Conservation (phyloP, 1,140 invertebrate genomes). For the Araneus ventricosus region DNA sequence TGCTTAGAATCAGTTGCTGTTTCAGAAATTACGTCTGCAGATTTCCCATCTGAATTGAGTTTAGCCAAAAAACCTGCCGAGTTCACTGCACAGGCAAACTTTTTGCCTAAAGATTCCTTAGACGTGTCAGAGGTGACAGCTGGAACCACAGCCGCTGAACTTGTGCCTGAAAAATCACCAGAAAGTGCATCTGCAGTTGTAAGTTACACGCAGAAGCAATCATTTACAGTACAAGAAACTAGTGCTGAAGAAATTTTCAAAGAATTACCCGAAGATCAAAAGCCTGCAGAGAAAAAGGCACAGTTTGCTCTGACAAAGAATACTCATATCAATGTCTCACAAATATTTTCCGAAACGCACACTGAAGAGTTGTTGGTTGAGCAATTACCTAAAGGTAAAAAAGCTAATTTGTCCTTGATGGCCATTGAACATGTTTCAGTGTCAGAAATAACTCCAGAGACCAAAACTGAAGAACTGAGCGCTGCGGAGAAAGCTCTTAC, state of each 20-base stretch:
- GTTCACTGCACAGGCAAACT: slow-evolving; percentile 41
- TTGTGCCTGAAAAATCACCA: slow-evolving; percentile 45
- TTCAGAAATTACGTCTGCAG: slow-evolving; percentile 86
- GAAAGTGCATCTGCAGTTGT: slow-evolving; percentile 55
- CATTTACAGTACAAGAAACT: slow-evolving; percentile 60
- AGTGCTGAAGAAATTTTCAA: slow-evolving; percentile 58
- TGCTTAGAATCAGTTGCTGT: slow-evolving; percentile 78
- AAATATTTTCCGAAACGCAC: slow-evolving; percentile 55
- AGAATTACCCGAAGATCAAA: slow-evolving; percentile 45
- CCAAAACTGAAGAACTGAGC: slow-evolving; percentile 40
- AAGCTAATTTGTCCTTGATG: slow-evolving; percentile 84
- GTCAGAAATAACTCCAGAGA: slow-evolving; percentile 77
- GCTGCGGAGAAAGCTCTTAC: not conserved
- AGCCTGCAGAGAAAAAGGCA: slow-evolving; percentile 69
- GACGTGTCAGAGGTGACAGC: slow-evolving; percentile 71
- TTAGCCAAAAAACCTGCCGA: slow-evolving; percentile 66
- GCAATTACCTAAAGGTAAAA: slow-evolving; percentile 32
- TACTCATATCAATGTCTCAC: slow-evolving; percentile 64
- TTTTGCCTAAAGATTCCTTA: slow-evolving; percentile 70
- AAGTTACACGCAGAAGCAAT: slow-evolving; percentile 64
- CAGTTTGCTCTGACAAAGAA: slow-evolving; percentile 40
- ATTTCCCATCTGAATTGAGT: slow-evolving; percentile 87
- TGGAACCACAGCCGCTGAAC: slow-evolving; percentile 28
- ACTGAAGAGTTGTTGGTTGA: slow-evolving; percentile 19
- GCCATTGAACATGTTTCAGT: slow-evolving; percentile 77